phyloP scores from a whole-genome alignment of 2,888 invertebrate species.

The Zygaena filipendulae region DNA sequence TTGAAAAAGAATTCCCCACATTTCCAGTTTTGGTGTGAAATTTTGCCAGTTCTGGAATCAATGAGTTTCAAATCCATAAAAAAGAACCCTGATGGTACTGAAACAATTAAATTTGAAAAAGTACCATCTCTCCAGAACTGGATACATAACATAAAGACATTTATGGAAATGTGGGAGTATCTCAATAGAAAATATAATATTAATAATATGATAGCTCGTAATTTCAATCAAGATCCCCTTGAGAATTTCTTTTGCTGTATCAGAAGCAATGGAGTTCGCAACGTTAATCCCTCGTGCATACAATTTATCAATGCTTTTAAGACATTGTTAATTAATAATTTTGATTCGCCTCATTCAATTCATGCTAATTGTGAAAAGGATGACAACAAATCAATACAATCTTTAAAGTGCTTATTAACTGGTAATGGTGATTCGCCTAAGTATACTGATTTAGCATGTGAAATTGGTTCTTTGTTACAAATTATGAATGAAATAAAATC shows the following conservation, averaged over 20 bases:
- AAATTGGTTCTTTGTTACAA: background rate
- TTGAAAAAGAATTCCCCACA: conserved; percentile 8
- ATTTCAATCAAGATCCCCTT: conserved; percentile 9
- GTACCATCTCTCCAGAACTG: conserved; percentile 9
- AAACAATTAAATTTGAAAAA: conserved; percentile 2
- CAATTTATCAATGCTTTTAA: conserved; percentile 5
- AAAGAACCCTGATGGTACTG: background rate
- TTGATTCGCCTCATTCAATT: conserved; percentile 2
- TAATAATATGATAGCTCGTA: conserved; percentile 5
- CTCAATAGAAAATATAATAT: conserved; percentile 3
- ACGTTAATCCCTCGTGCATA: conserved; percentile 1
- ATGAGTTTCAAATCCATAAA: conserved; percentile 2
- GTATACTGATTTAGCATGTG: conserved; percentile 1
- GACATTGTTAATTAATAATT: conserved; percentile 6
- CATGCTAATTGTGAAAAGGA: conserved; percentile 2
- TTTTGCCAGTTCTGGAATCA: conserved; percentile 5
- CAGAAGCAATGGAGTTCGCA: conserved; percentile 6
- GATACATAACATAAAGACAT: conserved; percentile 1
- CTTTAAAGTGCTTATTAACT: conserved; percentile 1
- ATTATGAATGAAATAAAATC: background rate
- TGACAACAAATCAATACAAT: conserved; percentile 1
- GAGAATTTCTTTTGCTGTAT: conserved; percentile 8
- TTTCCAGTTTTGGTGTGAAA: conserved; percentile 9
- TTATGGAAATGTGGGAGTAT: conserved; percentile 1
- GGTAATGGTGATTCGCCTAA: no score